phyloP scores from a whole-genome alignment of 2,113 vertebrate genomes.

The Bungarus multicinctus region DNA sequence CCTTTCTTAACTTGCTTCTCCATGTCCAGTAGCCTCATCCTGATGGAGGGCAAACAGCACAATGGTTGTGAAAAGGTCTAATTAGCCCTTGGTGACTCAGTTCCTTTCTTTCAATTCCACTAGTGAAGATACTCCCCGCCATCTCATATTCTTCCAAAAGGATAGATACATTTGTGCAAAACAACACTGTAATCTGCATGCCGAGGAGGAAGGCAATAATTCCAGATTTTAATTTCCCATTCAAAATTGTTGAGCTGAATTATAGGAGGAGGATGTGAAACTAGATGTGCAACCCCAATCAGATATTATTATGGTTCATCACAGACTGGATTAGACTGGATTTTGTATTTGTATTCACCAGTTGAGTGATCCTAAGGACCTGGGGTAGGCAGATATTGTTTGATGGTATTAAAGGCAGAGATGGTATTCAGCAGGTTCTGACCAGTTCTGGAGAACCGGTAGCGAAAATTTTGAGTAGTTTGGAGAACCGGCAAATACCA shows the following conservation, averaged over 20 bases:
- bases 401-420: neutral
- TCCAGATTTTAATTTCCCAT: neutral
- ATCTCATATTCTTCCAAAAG: neutral
- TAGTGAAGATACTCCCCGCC: neutral
- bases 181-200: neutral
- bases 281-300: neutral
- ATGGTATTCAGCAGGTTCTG: too few species aligned
- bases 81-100: slow-evolving; percentile 4
- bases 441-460: too few species aligned
- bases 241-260: neutral
- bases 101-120: neutral
- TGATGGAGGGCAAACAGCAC: neutral
- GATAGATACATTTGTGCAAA: neutral
- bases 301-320: neutral
- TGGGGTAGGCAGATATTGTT: neutral
- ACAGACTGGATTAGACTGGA: neutral
- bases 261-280: neutral
- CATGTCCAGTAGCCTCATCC: neutral
- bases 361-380: neutral
- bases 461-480: too few species aligned
- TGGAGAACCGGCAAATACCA: too few species aligned
- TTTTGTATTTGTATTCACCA: neutral
- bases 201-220: neutral
- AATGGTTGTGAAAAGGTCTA: neutral
- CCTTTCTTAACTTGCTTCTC: neutral